A percentile compares a stretch with the other conserved stretches of the same genome.
Conservation (phyloP, 2,888 invertebrate species). For the Amaurobius ferox region DNA sequence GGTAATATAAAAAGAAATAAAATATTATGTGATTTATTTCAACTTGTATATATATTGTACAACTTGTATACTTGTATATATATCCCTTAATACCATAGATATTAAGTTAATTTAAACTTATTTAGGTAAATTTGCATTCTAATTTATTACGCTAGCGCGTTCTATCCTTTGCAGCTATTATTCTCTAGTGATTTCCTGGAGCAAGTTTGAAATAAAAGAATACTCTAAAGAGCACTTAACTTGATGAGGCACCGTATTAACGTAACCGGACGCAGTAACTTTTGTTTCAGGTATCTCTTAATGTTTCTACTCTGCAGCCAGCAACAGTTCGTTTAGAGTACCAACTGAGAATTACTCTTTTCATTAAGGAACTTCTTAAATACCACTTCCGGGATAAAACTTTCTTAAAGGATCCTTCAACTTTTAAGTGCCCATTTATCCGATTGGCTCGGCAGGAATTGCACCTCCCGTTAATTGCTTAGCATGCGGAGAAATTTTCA, state of each 20-base stretch:
- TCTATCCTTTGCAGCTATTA: neutral
- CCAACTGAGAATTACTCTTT: neutral
- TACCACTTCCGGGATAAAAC: neutral
- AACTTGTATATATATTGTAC: no score
- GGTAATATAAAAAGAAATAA: no score
- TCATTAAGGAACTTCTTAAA: conserved; percentile 6
- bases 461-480: neutral
- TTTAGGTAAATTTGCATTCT: no score
- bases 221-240: conserved; percentile 10
- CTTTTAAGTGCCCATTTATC: neutral
- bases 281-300: conserved; percentile 3
- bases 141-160: no score
- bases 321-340: neutral
- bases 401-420: conserved; percentile 10
- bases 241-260: conserved; percentile 6
- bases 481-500: neutral
- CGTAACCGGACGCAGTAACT: neutral
- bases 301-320: neutral
- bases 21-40: no score
- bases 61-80: no score
- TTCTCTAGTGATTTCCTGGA: neutral
- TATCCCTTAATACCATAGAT: no score
- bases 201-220: neutral
- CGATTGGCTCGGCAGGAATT: neutral
- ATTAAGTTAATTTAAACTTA: no score